Evolutionary conservation across 2,113 vertebrate genomes (phyloP).

Genomic region (Myotis davidii): DNA sequence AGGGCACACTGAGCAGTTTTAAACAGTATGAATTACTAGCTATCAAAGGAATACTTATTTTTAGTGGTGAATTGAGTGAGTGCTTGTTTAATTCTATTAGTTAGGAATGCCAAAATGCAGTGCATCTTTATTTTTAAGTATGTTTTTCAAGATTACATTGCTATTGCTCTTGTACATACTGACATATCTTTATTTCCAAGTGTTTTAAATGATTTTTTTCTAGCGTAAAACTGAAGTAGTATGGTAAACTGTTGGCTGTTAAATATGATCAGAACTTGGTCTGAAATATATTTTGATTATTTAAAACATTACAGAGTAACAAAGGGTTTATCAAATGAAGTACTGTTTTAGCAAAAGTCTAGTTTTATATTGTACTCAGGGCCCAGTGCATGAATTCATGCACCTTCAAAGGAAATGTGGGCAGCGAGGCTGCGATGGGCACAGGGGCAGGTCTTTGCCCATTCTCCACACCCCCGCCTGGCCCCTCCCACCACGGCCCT

Average conservation of each 20-base stretch:
- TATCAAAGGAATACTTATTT: background rate
- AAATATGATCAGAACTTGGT: background rate
- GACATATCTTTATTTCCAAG: background rate
- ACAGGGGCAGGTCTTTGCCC: no score
- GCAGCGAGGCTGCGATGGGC: no score
- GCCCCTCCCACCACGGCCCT: no score
- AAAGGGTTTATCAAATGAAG: background rate
- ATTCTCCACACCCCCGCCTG: no score
- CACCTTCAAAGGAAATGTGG: no score
- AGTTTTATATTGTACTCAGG: background rate
- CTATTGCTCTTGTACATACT: background rate
- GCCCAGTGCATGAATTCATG: no score
- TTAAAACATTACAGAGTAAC: background rate
- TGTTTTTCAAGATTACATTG: slow-evolving; percentile 21
- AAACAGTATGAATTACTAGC: slow-evolving; percentile 36
- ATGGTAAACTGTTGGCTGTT: background rate
- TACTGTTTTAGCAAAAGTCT: background rate
- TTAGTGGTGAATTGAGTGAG: slow-evolving; percentile 28
- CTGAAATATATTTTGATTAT: slow-evolving; percentile 14
- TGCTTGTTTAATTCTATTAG: background rate
- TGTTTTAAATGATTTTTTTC: slow-evolving; percentile 29
- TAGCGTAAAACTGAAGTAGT: background rate
- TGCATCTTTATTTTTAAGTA: slow-evolving; percentile 24
- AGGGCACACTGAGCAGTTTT: background rate
- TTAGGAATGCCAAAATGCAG: background rate